Base-by-base conservation (phyloP, 2,888 invertebrate genomes). In the Lithophane leautieri region DNA sequence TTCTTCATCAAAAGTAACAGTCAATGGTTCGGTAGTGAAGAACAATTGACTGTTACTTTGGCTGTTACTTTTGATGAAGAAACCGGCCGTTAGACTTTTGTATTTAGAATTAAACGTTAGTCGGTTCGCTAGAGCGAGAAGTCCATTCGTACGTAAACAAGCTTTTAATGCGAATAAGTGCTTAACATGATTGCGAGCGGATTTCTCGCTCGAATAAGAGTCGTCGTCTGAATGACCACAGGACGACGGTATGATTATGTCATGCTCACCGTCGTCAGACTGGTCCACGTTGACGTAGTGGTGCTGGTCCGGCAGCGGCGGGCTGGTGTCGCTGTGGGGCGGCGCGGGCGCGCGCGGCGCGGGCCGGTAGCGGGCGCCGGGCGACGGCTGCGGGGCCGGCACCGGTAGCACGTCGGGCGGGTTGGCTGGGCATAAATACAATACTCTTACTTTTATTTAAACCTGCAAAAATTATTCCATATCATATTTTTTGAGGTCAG, bases 271-370 rank as follows among this genome's bases (percentile, higher is more conserved):
- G 6, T 84, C 84, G 25, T 84, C 84, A 40, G 83, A 84, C 25
- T 85, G 84, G 25, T 85, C 80, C 12, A 76, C 82, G 22, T 58
- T 79, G 50, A 77, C 80, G 63, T 66, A 82, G 25, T 67, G 70
- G 25, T 66, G 34, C 25, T 54, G 63, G 19, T 71, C 75, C 1
- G 78, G 75, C 6, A 67, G 56, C 12, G 74, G 52, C 62, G 54
- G 70, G 58, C 54, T 70, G 70, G 40, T 50, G 25, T 44, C 66
- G 12, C 14, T 0, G 7, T 44, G 65, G 69, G 58, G 75, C 60
- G 68, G 19, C 9, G 8, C 44, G 1, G 62, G 1, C 16, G 6
- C 34, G 69, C 61, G 75, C 60, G 68, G 19, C 11, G 8, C 44
- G 1, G 62, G 1, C 16, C 78, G 73, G 67, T 54, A 78, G 60